A percentile compares a stretch with the other conserved stretches of the same genome.
phyloP scores from a whole-genome alignment of 2,888 invertebrate genomes.

The Perdita meconis region DNA sequence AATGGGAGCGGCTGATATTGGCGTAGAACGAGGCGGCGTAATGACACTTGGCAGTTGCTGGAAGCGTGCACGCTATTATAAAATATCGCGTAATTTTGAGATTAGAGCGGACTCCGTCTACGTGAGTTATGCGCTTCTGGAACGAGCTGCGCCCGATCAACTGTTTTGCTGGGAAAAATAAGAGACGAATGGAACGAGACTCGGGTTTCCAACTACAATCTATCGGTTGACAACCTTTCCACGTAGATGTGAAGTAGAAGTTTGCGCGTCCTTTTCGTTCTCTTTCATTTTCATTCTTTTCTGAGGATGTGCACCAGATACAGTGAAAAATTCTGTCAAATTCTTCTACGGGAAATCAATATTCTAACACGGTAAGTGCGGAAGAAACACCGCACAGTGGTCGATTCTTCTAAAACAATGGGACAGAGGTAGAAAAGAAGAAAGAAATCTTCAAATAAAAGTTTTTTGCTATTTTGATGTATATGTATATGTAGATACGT shows the following conservation, averaged over 20 bases:
- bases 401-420: too few species aligned
- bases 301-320: too few species aligned
- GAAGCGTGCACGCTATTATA: conserved; percentile 40
- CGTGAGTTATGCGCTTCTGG: conserved; percentile 23
- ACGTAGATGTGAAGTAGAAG: neutral
- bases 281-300: neutral
- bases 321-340: too few species aligned
- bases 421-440: too few species aligned
- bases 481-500: too few species aligned
- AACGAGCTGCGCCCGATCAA: conserved; percentile 5
- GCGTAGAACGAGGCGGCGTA: conserved; percentile 25
- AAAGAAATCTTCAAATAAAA: too few species aligned
- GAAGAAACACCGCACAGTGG: too few species aligned
- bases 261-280: neutral
- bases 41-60: conserved; percentile 45
- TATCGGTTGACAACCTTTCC: neutral
- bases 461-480: too few species aligned
- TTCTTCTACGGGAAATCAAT: too few species aligned
- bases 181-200: conserved; percentile 6
- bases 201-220: too few species aligned
- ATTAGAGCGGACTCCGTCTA: conserved; percentile 15
- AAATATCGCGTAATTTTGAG: conserved; percentile 45
- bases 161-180: neutral
- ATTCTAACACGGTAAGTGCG: too few species aligned
- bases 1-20: conserved; percentile 56